phyloP scores from a whole-genome alignment of 2,888 invertebrate genomes.

The Himalopsyche japonica region DNA sequence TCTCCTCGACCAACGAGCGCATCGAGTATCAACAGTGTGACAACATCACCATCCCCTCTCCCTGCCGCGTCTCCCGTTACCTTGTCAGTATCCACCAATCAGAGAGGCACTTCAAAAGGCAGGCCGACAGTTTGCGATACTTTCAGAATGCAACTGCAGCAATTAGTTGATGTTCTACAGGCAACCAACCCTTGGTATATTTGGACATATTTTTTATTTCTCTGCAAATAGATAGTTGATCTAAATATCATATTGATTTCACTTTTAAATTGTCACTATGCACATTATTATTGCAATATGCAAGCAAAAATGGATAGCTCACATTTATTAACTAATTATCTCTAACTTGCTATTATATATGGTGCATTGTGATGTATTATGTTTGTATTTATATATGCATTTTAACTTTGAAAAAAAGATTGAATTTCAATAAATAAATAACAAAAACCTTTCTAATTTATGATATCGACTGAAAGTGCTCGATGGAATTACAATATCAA shows the following conservation, averaged over 20 bases:
- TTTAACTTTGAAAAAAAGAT: too few relatives aligned
- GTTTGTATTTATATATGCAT: too few relatives aligned
- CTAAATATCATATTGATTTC: neutral
- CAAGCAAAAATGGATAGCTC: neutral
- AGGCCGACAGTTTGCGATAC: slow-evolving; percentile 90
- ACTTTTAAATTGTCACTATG: neutral
- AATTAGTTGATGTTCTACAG: slow-evolving; percentile 86
- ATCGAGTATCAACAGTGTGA: slow-evolving; percentile 12
- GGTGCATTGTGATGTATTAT: too few relatives aligned
- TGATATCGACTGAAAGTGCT: too few relatives aligned
- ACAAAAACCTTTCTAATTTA: too few relatives aligned
- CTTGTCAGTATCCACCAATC: slow-evolving; percentile 55
- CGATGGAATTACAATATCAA: too few relatives aligned
- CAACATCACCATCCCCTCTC: slow-evolving; percentile 52
- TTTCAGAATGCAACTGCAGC: slow-evolving; percentile 84
- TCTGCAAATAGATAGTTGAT: too few relatives aligned
- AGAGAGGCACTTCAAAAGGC: slow-evolving; percentile 84
- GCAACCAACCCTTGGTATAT: slow-evolving; percentile 84
- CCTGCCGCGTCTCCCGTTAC: slow-evolving; percentile 52
- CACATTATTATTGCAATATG: neutral
- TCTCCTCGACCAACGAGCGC: slow-evolving; percentile 33
- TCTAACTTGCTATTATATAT: too few relatives aligned
- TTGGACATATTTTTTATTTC: neutral
- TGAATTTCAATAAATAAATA: too few relatives aligned
- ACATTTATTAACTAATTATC: too few relatives aligned